A percentile compares a stretch with the other conserved stretches of the same genome.
phyloP scores from a whole-genome alignment of 2,888 invertebrate genomes.

The Bellardia pandia region DNA sequence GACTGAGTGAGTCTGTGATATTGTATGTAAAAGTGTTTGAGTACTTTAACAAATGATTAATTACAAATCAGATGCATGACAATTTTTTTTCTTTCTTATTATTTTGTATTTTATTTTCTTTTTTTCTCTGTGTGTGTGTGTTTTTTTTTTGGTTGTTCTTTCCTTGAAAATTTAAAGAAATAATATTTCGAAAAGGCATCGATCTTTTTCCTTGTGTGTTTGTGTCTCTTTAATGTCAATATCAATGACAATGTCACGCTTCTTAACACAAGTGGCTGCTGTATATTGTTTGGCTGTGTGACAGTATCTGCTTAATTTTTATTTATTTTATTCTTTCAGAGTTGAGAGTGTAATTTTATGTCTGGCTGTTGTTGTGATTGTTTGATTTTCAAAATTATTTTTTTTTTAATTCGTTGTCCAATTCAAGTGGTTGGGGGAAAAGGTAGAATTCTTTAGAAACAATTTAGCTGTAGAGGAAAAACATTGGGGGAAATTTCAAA shows the following conservation, averaged over 20 bases:
- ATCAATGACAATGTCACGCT: conserved; percentile 74
- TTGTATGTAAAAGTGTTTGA: conserved; percentile 16
- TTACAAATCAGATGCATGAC: conserved; percentile 75
- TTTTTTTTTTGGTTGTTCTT: conserved; percentile 12
- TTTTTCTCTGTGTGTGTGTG: neutral
- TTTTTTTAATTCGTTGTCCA: conserved; percentile 17
- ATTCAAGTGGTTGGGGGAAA: neutral
- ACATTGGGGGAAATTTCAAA: too few relatives aligned
- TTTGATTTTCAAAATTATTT: conserved; percentile 50
- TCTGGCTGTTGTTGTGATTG: conserved; percentile 24
- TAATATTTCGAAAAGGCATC: conserved; percentile 52
- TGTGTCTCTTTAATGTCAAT: conserved; percentile 65
- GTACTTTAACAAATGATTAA: conserved; percentile 74
- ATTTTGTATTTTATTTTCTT: conserved; percentile 23
- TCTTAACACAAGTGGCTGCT: conserved; percentile 69
- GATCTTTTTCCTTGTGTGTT: conserved; percentile 60
- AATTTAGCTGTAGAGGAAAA: too few relatives aligned
- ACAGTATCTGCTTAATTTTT: conserved; percentile 41
- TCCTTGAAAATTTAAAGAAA: neutral
- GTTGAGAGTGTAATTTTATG: conserved; percentile 19
- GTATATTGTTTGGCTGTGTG: conserved; percentile 50
- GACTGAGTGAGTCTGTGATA: conserved; percentile 29
- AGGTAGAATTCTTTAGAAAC: neutral
- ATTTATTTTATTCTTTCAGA: neutral
- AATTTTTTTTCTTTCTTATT: conserved; percentile 64